phyloP scores from a whole-genome alignment of 2,113 vertebrate genomes.

The Peromyscus polionotus region DNA sequence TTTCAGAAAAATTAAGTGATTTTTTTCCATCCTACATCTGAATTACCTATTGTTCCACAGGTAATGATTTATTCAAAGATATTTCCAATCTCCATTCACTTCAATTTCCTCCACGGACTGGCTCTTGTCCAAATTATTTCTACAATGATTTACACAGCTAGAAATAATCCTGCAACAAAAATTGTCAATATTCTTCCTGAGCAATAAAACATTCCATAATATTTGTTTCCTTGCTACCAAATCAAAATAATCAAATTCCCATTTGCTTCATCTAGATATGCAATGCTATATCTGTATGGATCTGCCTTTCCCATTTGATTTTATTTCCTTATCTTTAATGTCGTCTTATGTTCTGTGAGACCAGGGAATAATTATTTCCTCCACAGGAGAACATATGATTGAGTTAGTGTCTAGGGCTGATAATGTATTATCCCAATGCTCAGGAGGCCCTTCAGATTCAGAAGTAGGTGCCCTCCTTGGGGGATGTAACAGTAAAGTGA shows the following conservation, averaged over 20 bases:
- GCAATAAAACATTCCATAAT: neutral
- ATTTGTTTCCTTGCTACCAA: neutral
- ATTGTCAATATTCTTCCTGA: neutral
- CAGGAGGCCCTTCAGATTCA: neutral
- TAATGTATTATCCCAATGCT: neutral
- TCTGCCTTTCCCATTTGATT: neutral
- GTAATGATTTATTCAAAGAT: neutral
- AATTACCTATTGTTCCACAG: neutral
- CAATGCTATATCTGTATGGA: neutral
- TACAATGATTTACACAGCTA: neutral
- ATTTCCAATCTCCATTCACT: neutral
- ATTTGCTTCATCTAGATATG: neutral
- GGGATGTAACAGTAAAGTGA: no score
- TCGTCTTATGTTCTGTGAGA: neutral
- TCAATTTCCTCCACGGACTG: neutral
- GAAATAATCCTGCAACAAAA: neutral
- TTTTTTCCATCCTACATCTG: neutral
- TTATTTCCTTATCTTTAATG: neutral
- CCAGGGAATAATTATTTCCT: neutral
- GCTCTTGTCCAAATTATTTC: neutral
- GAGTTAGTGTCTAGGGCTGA: neutral
- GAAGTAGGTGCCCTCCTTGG: neutral
- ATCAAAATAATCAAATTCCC: neutral
- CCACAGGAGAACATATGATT: neutral
- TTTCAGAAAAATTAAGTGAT: neutral